Evolutionary conservation across 2,113 vertebrate genomes (phyloP).

Genomic region (Taxidea taxus): DNA sequence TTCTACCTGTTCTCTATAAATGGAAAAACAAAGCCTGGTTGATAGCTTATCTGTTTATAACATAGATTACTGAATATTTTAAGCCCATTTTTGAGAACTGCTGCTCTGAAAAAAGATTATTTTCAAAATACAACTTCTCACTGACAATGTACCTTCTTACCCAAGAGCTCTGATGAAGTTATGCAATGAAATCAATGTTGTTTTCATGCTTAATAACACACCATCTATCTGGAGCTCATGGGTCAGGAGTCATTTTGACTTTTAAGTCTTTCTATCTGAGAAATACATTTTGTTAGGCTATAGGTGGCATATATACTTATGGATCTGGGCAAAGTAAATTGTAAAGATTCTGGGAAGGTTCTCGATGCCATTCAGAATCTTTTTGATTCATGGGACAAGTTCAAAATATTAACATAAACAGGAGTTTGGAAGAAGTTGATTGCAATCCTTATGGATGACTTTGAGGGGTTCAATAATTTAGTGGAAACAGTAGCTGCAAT

Average conservation of each 20-base stretch:
- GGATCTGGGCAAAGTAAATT: neutral
- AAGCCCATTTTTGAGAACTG: neutral
- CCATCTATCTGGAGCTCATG: neutral
- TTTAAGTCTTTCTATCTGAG: neutral
- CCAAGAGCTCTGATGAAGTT: neutral
- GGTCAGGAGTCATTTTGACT: neutral
- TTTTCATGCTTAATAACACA: neutral
- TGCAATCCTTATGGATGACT: neutral
- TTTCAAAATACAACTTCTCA: neutral
- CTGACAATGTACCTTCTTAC: neutral
- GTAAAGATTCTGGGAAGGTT: neutral
- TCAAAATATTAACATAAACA: neutral
- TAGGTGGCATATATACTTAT: neutral
- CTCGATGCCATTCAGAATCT: neutral
- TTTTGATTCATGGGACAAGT: neutral
- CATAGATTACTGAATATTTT: neutral
- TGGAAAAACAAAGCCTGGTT: neutral
- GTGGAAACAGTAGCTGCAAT: neutral
- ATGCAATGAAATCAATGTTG: neutral
- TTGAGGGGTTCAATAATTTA: neutral
- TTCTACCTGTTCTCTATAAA: neutral
- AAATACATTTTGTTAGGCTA: neutral
- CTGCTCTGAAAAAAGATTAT: neutral
- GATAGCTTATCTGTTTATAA: neutral
- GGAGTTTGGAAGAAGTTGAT: neutral